Base-by-base conservation (phyloP, 2,888 invertebrate species). In the Rutpela maculata region DNA sequence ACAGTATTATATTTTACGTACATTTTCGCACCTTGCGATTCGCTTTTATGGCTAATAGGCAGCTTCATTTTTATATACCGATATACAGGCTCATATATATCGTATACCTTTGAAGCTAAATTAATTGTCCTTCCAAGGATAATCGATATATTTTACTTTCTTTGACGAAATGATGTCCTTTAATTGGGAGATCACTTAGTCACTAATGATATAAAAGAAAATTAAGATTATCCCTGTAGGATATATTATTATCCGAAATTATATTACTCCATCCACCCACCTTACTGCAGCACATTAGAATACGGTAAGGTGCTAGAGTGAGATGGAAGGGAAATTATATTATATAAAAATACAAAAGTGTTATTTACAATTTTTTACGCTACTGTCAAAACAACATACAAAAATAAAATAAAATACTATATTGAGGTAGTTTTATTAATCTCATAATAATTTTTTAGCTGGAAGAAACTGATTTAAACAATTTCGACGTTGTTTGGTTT, bases 11-110 rank as follows among this genome's bases (percentile, higher is more conserved):
- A 22, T 67, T 68, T 78, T 85, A 85, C 81, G 81, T 84, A 85
- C 81, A 59, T 83, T 81, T 86, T 86, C 88, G 89, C 89, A 89
- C 89, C 89, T 82, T 88, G 88, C 89, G 89, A 89, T 89, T 89
- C 89, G 88, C 88, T 88, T 85, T 71, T 77, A 55, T 31, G 60
- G 38, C 38, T 59, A 60, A 70, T 66, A 67, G 10, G 38, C 31
- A 71, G 43, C 81, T 75, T 80, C 80, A 75, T 75, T 70, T 82
- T 84, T 83, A 86, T 88, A 88, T 88, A 87, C 86, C 83, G 85
- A 86, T 88, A 88, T 87, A 87, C 86, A 87, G 87, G 88, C 88
- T 88, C 88, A 88, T 84, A 87, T 88, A 87, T 87, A 85, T 82
- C 85, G 86, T 86, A 87, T 87, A 87, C 83, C 82, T 74, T 77